Evolutionary conservation across 2,888 invertebrate genomes (phyloP).

Genomic region (Himalopsyche tibetana): DNA sequence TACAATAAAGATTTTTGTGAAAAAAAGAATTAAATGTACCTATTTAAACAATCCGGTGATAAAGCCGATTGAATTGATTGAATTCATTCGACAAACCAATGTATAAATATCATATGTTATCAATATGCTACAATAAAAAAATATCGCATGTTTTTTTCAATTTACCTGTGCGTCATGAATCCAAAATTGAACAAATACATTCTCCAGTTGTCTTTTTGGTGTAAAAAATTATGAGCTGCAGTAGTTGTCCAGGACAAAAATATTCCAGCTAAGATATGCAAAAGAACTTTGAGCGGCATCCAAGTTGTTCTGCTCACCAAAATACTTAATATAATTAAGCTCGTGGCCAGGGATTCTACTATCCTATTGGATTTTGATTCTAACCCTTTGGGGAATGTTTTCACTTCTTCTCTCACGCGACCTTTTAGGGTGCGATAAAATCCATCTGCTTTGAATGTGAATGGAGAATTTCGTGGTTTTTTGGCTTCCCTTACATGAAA

Average conservation of each 20-base stretch:
- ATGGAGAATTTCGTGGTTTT: conserved; percentile 81
- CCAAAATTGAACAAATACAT: conserved; percentile 87
- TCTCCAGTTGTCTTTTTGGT: conserved; percentile 85
- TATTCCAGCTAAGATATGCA: conserved; percentile 76
- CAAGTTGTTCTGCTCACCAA: conserved; percentile 65
- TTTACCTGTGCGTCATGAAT: conserved; percentile 80
- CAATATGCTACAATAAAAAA: too few species aligned
- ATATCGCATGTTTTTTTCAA: neutral
- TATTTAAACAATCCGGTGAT: too few species aligned
- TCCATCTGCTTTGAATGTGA: conserved; percentile 84
- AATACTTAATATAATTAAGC: conserved; percentile 45
- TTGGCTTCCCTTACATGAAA: conserved; percentile 81
- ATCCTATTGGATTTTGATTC: conserved; percentile 70
- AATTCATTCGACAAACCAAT: too few species aligned
- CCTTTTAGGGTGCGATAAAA: conserved; percentile 85
- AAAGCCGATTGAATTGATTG: too few species aligned
- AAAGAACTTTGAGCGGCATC: conserved; percentile 67
- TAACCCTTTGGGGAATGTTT: conserved; percentile 74
- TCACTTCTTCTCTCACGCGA: conserved; percentile 76
- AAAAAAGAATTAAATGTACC: too few species aligned
- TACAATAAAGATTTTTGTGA: too few species aligned
- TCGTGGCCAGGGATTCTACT: conserved; percentile 70
- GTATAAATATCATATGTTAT: too few species aligned
- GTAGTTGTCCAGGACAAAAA: conserved; percentile 79
- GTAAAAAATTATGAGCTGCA: conserved; percentile 86